Conservation (phyloP, 2,888 invertebrate genomes). For the Drosophila histrio region DNA sequence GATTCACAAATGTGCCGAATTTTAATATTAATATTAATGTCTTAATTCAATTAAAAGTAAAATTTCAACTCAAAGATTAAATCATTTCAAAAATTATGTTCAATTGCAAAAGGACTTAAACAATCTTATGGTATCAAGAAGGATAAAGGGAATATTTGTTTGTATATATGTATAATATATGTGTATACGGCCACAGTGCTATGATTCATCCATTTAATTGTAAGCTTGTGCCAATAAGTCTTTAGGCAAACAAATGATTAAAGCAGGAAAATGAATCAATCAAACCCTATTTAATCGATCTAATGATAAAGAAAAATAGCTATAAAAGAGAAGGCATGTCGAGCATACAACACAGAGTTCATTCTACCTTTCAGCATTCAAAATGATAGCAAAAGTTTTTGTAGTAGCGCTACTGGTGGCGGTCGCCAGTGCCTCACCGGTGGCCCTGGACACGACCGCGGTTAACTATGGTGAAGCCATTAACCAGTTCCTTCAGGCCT, state of each 20-base stretch:
- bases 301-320: constrained; percentile 25
- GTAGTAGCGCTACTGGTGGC: constrained; percentile 47
- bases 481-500: constrained; percentile 43
- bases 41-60: background rate
- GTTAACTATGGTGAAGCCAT: constrained; percentile 55
- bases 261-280: constrained; percentile 4
- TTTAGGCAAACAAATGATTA: background rate
- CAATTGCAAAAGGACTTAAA: background rate
- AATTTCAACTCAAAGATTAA: background rate
- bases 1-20: background rate
- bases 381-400: constrained; percentile 52
- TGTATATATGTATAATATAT: background rate
- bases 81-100: background rate
- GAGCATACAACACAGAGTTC: constrained; percentile 6
- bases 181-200: background rate
- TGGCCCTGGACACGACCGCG: constrained; percentile 15
- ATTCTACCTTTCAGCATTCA: constrained; percentile 3
- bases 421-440: constrained; percentile 13
- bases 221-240: background rate
- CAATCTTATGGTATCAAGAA: background rate
- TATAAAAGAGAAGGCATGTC: constrained; percentile 21
- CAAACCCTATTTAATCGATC: background rate
- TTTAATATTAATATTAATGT: background rate
- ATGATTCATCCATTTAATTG: background rate
- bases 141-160: background rate